Percentiles rank a stretch among this genome's conserved stretches.
Evolutionary conservation across 2,113 vertebrate genomes (phyloP).

Genomic region (Tychaedon coryphoeus): DNA sequence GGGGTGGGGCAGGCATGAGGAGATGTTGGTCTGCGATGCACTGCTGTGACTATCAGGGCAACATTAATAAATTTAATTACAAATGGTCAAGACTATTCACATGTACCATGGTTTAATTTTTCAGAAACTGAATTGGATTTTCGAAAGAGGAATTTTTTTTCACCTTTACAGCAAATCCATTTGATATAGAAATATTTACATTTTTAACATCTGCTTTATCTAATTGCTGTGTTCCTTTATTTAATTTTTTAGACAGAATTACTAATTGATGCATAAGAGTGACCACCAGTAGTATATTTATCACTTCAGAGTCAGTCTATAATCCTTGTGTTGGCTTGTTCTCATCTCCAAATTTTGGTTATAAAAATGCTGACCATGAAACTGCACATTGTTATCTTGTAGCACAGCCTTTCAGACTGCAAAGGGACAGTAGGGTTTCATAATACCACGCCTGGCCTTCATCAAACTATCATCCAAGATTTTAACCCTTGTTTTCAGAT

Average conservation of each 20-base stretch:
- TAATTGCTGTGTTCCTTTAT: neutral
- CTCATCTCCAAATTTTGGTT: neutral
- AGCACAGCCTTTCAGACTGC: neutral
- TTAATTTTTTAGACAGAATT: neutral
- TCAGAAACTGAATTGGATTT: neutral
- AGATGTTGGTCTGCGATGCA: neutral
- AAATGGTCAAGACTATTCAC: neutral
- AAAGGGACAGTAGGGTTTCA: neutral
- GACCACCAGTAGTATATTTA: neutral
- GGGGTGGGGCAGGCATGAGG: accelerated
- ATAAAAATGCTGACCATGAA: neutral
- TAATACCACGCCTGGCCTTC: neutral
- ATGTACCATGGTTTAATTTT: neutral
- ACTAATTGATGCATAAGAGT: neutral
- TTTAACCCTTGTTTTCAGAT: neutral
- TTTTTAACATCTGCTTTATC: neutral
- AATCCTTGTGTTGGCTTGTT: neutral
- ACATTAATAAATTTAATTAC: neutral
- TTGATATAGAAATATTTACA: neutral
- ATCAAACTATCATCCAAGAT: neutral
- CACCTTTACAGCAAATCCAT: neutral
- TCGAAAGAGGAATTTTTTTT: neutral
- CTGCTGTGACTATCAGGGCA: neutral
- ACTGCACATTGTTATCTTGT: accelerated
- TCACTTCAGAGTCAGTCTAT: neutral